These are phyloP conservation scores for Condylura cristata DNA, from an alignment of 2,113 vertebrate genomes.

Conservation along the genomic window DNA sequence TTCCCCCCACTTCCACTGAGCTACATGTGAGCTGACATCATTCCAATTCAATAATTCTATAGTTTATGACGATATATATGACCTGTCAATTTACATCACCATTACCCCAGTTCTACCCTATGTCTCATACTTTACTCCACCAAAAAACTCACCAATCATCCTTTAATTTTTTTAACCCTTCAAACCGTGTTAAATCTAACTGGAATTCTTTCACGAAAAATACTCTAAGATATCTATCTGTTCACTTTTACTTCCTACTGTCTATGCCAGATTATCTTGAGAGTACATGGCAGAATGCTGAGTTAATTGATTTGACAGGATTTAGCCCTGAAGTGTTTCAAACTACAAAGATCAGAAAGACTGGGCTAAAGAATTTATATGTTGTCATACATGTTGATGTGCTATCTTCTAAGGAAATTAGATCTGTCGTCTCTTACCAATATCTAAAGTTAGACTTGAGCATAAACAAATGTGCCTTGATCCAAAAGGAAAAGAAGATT, in stretches of 20 bases:
- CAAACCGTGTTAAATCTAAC: constrained; percentile 31
- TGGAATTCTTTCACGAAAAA: constrained; percentile 7
- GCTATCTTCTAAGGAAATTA: constrained; percentile 29
- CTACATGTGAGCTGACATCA: background rate
- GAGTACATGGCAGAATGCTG: background rate
- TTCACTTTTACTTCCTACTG: background rate
- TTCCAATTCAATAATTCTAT: background rate
- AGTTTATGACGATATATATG: background rate
- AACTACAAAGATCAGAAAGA: constrained; percentile 16
- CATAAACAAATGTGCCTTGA: background rate
- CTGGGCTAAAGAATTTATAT: background rate
- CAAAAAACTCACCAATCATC: background rate
- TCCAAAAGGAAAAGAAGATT: constrained; percentile 51
- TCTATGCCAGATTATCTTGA: constrained; percentile 1
- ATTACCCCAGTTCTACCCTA: background rate
- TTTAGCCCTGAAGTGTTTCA: constrained; percentile 48
- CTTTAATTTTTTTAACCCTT: constrained; percentile 42
- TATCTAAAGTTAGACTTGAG: background rate
- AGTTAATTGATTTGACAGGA: background rate
- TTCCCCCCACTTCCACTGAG: background rate
- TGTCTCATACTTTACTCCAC: background rate
- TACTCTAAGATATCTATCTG: background rate
- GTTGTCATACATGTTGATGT: background rate
- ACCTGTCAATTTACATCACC: background rate
- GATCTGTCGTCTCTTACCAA: constrained; percentile 24